These are phyloP conservation scores for Cichladusa arquata DNA, from an alignment of 2,113 vertebrate genomes.

Conservation along the genomic window DNA sequence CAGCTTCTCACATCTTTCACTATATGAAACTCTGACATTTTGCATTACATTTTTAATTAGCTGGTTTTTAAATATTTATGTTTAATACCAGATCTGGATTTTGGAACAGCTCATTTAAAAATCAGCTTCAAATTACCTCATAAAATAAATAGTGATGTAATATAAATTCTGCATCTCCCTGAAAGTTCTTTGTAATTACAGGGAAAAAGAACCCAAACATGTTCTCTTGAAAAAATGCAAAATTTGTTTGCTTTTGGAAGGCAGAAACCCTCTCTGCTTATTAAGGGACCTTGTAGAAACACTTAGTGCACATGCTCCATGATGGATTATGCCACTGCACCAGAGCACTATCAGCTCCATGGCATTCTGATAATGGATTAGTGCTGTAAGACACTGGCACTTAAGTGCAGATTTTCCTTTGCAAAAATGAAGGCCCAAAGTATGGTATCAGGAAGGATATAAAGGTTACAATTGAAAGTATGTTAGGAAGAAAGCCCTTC, in stretches of 20 bases:
- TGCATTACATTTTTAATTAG: background rate
- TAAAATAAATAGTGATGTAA: background rate
- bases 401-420: background rate
- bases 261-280: background rate
- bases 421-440: background rate
- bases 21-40: background rate
- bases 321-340: background rate
- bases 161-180: background rate
- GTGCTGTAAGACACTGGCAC: background rate
- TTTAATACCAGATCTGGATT: background rate
- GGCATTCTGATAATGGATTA: background rate
- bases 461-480: background rate
- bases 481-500: background rate
- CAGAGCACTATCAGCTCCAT: background rate
- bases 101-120: background rate
- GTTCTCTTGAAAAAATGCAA: background rate
- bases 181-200: background rate
- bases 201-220: background rate
- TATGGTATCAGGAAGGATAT: background rate
- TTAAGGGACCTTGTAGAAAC: background rate
- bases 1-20: background rate
- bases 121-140: background rate
- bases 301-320: background rate
- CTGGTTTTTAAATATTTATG: constrained; percentile 15
- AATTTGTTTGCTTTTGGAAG: background rate